Base-by-base conservation (phyloP, 2,113 vertebrate species). In the Geococcyx californianus region DNA sequence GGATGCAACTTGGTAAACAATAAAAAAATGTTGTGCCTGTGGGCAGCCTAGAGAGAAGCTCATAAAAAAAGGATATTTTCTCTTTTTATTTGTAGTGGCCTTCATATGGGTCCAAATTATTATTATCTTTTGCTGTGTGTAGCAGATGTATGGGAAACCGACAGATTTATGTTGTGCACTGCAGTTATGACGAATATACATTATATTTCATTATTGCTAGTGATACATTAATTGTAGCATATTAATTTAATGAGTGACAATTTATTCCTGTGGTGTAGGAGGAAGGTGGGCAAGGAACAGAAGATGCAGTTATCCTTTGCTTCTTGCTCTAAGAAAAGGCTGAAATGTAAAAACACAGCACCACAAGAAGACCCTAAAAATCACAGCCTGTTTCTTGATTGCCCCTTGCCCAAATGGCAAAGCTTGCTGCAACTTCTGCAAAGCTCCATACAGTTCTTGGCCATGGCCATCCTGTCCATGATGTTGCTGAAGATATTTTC, bases 151-250 rank as follows among this genome's bases (percentile, higher is more conserved):
- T 62, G 34, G 28, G 33, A 60, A 88, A 51, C 20, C 87, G 24
- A 47, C 18, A 59, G 33, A 18, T 72, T 92, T 74, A 49, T 91
- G 42, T 63, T 67, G 14, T 70, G 21, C 44, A 26, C 29, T 63
- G 52, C 49, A 67, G 6, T 85, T 83, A 51, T 0, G 0, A 40
- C 75, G 45, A 49, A 78, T 60, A 21, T 81, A 40, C 24, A 10
- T 87, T 59, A 42, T 63, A 38, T n/a, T 28, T 84, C 47, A 74
- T 95, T 90, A 70, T 77, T 92, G 34, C 47, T 81, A 74, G 52
- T 89, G 89, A 88, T 80, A 75, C 29, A 18, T 91, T 94, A 87
- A 90, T 94, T 94, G 83, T 81, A 70, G 24, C 44, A 17, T 86
- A 89, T 89, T 87, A 83, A 87, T 77, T 89, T 92, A 78, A 78